A percentile compares a stretch with the other conserved stretches of the same genome.
Evolutionary conservation across 1,140 invertebrate genomes (phyloP).

Genomic region (Apolygus lucorum): DNA sequence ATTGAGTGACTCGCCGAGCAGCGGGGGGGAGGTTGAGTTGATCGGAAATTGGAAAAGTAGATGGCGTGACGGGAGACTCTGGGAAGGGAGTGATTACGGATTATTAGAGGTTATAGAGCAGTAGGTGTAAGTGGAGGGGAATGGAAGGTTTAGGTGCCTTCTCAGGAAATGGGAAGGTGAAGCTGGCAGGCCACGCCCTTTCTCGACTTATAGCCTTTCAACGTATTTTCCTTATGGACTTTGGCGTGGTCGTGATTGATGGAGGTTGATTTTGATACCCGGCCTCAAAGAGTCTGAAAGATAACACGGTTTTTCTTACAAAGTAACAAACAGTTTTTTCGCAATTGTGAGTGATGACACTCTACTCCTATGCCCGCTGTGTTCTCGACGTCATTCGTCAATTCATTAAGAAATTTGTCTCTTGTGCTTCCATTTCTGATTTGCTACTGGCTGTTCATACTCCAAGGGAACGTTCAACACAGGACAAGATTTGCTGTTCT

Average conservation of each 20-base stretch:
- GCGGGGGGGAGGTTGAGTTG: background rate
- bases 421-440: constrained; percentile 22
- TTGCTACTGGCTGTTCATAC: no score
- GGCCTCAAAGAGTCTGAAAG: no score
- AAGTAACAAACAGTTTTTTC: no score
- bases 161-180: background rate
- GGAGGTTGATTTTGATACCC: no score
- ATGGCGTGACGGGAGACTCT: background rate
- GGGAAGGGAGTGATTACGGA: background rate
- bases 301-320: no score
- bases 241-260: constrained; percentile 12
- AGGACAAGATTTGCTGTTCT: no score
- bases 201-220: background rate
- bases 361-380: no score
- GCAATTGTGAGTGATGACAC: no score
- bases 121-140: background rate
- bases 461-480: no score
- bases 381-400: no score
- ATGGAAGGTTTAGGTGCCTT: background rate
- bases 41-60: constrained; percentile 14
- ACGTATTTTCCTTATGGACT: background rate
- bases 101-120: constrained; percentile 8
- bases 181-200: background rate
- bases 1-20: background rate
- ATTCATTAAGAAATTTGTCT: no score